Base-by-base conservation (phyloP, 2,797 vertebrate species). In the Pangasius macronema region DNA sequence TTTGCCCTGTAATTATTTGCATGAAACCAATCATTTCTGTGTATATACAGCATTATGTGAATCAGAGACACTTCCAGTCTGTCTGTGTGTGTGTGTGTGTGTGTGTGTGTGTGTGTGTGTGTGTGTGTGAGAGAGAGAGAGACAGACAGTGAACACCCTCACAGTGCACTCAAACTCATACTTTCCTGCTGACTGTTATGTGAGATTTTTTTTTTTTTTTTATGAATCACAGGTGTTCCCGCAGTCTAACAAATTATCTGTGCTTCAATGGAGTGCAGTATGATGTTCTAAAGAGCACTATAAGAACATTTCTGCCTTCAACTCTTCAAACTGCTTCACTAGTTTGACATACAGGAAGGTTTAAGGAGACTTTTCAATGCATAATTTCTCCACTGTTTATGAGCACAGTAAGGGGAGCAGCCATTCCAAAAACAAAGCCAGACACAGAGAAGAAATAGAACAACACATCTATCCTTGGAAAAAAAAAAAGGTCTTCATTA, bases 141-240 rank as follows among this genome's bases (percentile, higher is more conserved):
- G 42, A 51, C 5, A 77, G 76, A 77, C 76, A 53, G 76, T 79
- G 76, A 79, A 79, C 76, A 55, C 57, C 36, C 57, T 63, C 13
- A 16, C 57, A 82, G 13, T 46, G 57, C 24, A 46, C 11, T 82
- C 79, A 63, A 63, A 61, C 79, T 81, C 77, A 82, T 82, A 42
- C 36, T 63, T 82, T 82, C 79, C 79, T 63, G 57, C 79, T 63
- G 79, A 82, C 36, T 81, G 55, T 81, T 39, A 33, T 39, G 24
- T 14, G 13, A 8, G 14, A 46, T 27, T 27, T 63, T 9, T 59
- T 24, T 33, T 24, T 33, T 22, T 10, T 51, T 80, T 36, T 80
- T 80, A 65, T 81, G 73, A 67, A 86, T 86, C 85, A 46, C 76
- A 39, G 63, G 76, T 80, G 75, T 86, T 49, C 85, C 57, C 1